Conservation (phyloP, 2,797 vertebrate species). For the Paedocypris micromegethes region DNA sequence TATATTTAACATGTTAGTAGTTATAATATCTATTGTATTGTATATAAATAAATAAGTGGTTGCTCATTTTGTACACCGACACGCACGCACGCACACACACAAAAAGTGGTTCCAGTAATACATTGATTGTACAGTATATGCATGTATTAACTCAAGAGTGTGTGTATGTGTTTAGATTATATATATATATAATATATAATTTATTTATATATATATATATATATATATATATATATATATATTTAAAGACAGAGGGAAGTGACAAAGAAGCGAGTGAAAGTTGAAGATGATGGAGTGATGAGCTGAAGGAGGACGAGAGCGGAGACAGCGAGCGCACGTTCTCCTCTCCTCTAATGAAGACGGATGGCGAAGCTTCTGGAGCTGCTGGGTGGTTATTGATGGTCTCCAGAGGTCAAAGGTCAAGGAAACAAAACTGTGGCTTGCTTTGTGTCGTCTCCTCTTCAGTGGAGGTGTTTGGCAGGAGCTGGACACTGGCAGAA, state of each 20-base stretch:
- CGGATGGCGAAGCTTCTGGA: slow-evolving; percentile 54
- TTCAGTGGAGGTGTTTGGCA: slow-evolving; percentile 54
- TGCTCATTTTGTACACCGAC: too few relatives aligned
- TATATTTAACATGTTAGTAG: too few relatives aligned
- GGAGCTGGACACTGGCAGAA: slow-evolving; percentile 26
- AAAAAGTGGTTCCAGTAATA: too few relatives aligned
- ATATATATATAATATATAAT: too few relatives aligned
- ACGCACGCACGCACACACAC: too few relatives aligned
- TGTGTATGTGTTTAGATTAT: too few relatives aligned
- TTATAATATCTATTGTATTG: too few relatives aligned
- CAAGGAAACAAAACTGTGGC: slow-evolving; percentile 59
- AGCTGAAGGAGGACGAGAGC: slow-evolving; percentile 19
- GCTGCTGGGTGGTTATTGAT: slow-evolving; percentile 64
- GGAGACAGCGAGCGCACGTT: slow-evolving; percentile 51
- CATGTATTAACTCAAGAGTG: too few relatives aligned
- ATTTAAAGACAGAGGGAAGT: neutral
- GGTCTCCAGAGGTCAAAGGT: slow-evolving; percentile 61
- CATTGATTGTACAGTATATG: too few relatives aligned
- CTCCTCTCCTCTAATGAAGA: slow-evolving; percentile 66
- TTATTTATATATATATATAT: too few relatives aligned
- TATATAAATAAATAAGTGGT: too few relatives aligned
- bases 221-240: too few relatives aligned
- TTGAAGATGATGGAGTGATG: slow-evolving; percentile 42
- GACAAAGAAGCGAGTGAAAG: slow-evolving; percentile 39
- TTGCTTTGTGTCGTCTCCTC: slow-evolving; percentile 40